These are phyloP conservation scores for Oryzias javanicus DNA, from an alignment of 2,113 vertebrate species.

Conservation along the genomic window DNA sequence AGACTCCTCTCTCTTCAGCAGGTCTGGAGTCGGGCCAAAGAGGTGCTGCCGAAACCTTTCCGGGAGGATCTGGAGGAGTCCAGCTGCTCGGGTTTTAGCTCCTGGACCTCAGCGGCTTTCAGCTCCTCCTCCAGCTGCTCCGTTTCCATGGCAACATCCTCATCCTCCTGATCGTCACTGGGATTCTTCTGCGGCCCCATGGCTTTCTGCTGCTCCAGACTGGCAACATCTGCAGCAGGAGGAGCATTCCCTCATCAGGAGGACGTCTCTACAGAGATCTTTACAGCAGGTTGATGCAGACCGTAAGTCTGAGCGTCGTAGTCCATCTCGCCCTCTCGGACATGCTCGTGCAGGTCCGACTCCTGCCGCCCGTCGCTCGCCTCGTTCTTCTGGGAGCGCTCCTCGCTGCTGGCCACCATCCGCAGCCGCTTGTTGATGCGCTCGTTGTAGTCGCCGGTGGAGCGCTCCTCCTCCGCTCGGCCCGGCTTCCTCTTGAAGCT, in stretches of 20 bases:
- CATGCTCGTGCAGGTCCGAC: slow-evolving; percentile 89
- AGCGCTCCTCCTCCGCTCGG: slow-evolving; percentile 86
- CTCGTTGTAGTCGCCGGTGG: slow-evolving; percentile 85
- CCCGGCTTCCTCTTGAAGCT: slow-evolving; percentile 96
- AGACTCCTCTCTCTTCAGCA: neutral
- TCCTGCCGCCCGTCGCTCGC: slow-evolving; percentile 71
- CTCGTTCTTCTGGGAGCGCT: slow-evolving; percentile 40
- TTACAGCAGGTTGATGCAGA: slow-evolving; percentile 46
- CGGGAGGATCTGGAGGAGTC: slow-evolving; percentile 63
- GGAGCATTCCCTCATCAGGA: neutral
- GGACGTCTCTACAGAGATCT: neutral
- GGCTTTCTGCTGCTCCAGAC: slow-evolving; percentile 85
- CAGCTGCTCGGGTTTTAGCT: slow-evolving; percentile 85
- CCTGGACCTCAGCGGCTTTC: slow-evolving; percentile 71
- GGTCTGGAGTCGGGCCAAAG: neutral
- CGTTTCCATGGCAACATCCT: slow-evolving; percentile 80
- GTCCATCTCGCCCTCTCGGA: slow-evolving; percentile 78
- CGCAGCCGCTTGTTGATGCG: slow-evolving; percentile 85
- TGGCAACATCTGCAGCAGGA: slow-evolving; percentile 84
- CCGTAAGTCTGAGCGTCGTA: slow-evolving; percentile 93
- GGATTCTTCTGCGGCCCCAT: slow-evolving; percentile 62
- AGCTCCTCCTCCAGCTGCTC: slow-evolving; percentile 81
- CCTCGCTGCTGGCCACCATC: slow-evolving; percentile 78
- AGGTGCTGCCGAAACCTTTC: slow-evolving; percentile 68
- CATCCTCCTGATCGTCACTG: slow-evolving; percentile 67